These are phyloP conservation scores for Chrysodeixis includens DNA, from an alignment of 2,888 invertebrate genomes.

Conservation along the genomic window DNA sequence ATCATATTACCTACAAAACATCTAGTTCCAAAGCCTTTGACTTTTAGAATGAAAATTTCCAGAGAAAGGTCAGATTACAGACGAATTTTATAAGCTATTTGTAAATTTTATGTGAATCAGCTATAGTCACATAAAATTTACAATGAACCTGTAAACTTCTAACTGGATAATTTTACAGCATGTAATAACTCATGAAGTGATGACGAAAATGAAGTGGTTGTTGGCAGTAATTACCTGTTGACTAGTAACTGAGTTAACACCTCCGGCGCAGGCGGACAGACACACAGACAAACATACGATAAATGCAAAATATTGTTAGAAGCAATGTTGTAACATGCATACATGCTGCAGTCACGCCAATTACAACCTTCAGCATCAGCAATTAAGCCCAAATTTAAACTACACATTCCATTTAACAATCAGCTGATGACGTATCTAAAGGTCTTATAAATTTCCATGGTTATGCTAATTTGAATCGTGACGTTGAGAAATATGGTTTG, in stretches of 20 bases:
- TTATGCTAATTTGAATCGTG: constrained; percentile 1
- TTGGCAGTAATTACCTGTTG: constrained; percentile 45
- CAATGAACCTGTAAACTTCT: no score
- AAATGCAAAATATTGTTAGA: constrained; percentile 38
- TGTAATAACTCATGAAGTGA: not conserved
- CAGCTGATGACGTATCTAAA: constrained; percentile 15
- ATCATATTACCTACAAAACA: no score
- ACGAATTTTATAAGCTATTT: no score
- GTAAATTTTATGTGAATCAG: no score
- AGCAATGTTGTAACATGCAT: constrained; percentile 16
- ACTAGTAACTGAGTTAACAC: constrained; percentile 72
- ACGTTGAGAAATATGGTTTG: not conserved
- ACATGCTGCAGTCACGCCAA: constrained; percentile 7
- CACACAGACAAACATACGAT: constrained; percentile 54
- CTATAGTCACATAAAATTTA: no score
- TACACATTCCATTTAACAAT: constrained; percentile 17
- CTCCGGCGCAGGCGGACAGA: constrained; percentile 54
- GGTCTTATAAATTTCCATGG: constrained; percentile 5
- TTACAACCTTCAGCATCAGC: not conserved
- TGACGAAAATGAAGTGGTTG: constrained; percentile 17
- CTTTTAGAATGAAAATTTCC: no score
- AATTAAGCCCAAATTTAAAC: constrained; percentile 10
- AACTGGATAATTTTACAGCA: no score
- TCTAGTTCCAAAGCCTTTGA: no score
- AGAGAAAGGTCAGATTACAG: no score